A percentile compares a stretch with the other conserved stretches of the same genome.
Conservation (phyloP, 2,888 invertebrate species). For the Scrobipalpa costella region DNA sequence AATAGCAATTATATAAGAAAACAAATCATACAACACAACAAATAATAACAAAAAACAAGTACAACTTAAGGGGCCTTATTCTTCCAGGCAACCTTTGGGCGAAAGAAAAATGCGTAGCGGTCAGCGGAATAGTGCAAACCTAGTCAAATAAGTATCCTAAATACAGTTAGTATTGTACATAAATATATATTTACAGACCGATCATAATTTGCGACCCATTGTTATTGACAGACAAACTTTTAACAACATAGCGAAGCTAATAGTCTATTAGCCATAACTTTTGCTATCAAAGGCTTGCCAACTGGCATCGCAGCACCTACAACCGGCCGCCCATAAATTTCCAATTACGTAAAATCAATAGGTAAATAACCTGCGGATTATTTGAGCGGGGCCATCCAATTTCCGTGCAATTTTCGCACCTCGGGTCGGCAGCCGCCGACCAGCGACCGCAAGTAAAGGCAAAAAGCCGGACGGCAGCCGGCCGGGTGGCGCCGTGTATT, state of each 20-base stretch:
- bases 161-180: no score
- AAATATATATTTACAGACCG: no score
- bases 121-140: no score
- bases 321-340: conserved; percentile 22
- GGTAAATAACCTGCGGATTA: conserved; percentile 18
- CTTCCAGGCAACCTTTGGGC: no score
- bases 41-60: no score
- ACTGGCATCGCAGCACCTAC: conserved; percentile 30
- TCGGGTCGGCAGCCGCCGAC: conserved; percentile 10
- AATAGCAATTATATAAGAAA: no score
- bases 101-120: no score
- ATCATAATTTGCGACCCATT: no score
- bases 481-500: conserved; percentile 50
- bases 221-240: no score
- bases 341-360: conserved; percentile 25
- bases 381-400: conserved; percentile 25
- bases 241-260: not conserved
- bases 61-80: no score
- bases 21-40: no score
- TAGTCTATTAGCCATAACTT: not conserved
- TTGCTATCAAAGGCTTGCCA: not conserved
- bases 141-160: no score
- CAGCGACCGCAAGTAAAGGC: conserved; percentile 15
- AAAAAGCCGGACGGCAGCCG: conserved; percentile 16
- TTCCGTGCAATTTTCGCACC: conserved; percentile 30